Evolutionary conservation across 2,888 invertebrate species (phyloP).

Genomic region (Amblyjoppa proteus): DNA sequence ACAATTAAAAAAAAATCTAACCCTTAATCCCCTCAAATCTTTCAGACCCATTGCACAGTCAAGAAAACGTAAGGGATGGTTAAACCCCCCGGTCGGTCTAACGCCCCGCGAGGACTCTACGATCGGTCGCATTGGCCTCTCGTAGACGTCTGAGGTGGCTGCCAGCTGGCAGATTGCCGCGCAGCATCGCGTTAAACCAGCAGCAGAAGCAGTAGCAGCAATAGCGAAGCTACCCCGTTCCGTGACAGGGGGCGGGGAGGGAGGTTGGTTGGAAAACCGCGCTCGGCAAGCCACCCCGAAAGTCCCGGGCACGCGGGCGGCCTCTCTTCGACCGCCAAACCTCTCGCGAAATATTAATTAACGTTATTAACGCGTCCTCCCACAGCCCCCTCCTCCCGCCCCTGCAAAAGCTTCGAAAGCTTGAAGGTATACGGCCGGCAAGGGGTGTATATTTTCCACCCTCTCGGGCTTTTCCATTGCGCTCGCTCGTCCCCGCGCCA

Average conservation of each 20-base stretch:
- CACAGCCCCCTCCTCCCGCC: conserved; percentile 76
- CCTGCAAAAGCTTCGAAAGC: conserved; percentile 77
- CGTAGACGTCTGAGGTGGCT: conserved; percentile 74
- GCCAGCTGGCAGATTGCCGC: conserved; percentile 84
- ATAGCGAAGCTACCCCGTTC: conserved; percentile 45
- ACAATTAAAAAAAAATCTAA: too few relatives aligned
- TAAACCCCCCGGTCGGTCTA: conserved; percentile 43
- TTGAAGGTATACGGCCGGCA: conserved; percentile 73
- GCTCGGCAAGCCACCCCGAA: conserved; percentile 63
- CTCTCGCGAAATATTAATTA: conserved; percentile 88
- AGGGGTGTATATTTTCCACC: conserved; percentile 65
- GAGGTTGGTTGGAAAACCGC: conserved; percentile 43
- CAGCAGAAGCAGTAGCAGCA: conserved; percentile 58
- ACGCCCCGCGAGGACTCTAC: conserved; percentile 48
- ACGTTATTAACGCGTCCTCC: conserved; percentile 87
- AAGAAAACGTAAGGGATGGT: conserved; percentile 53
- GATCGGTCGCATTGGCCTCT: conserved; percentile 67
- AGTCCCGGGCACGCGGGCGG: conserved; percentile 56
- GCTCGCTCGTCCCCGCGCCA: conserved; percentile 63
- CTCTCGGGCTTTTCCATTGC: conserved; percentile 61
- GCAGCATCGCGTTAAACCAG: conserved; percentile 67
- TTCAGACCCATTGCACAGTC: conserved; percentile 10
- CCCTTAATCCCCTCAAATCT: not conserved
- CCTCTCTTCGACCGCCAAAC: conserved; percentile 82
- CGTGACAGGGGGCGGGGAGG: not conserved